Conservation (phyloP, 1,140 invertebrate genomes). For the Pseudomyrmex flavicornis region DNA sequence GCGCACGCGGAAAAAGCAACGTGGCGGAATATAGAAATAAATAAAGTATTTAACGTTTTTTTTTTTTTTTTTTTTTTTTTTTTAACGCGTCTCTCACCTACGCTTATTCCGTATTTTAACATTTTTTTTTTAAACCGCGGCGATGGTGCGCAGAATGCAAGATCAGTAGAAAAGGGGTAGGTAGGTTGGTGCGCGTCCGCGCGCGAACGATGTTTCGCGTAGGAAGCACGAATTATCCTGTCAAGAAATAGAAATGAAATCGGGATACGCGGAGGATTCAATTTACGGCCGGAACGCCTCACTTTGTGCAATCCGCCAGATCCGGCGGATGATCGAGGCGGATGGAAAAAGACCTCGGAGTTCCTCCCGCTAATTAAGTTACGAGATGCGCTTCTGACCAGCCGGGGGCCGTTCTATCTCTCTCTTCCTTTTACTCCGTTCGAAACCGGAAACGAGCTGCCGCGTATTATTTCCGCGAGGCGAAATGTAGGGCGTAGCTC, state of each 20-base stretch:
- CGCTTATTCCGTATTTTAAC: not conserved
- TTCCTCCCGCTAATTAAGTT: slow-evolving; percentile 54
- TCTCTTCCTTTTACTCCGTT: not conserved
- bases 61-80: not conserved
- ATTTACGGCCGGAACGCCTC: slow-evolving; percentile 39
- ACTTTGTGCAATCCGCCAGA: slow-evolving; percentile 47
- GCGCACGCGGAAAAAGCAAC: slow-evolving; percentile 6
- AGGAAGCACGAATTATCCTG: slow-evolving; percentile 25
- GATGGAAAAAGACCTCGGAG: slow-evolving; percentile 47
- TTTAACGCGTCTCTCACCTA: not conserved
- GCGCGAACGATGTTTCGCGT: not conserved
- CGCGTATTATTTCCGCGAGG: slow-evolving; percentile 45
- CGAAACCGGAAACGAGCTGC: slow-evolving; percentile 53
- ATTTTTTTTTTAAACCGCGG: not conserved
- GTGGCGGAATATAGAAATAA: slow-evolving; percentile 15
- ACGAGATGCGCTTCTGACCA: slow-evolving; percentile 48
- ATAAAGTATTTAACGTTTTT: slow-evolving; percentile 6
- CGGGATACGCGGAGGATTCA: slow-evolving; percentile 47
- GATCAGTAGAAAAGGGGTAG: not conserved
- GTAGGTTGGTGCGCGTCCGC: no score
- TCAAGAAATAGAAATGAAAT: slow-evolving; percentile 49
- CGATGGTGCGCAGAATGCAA: not conserved
- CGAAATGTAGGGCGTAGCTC: slow-evolving; percentile 40
- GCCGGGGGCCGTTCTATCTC: no score
- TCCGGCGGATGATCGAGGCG: slow-evolving; percentile 49